Conservation (phyloP, 2,888 invertebrate genomes). For the Chrysina gloriosa region DNA sequence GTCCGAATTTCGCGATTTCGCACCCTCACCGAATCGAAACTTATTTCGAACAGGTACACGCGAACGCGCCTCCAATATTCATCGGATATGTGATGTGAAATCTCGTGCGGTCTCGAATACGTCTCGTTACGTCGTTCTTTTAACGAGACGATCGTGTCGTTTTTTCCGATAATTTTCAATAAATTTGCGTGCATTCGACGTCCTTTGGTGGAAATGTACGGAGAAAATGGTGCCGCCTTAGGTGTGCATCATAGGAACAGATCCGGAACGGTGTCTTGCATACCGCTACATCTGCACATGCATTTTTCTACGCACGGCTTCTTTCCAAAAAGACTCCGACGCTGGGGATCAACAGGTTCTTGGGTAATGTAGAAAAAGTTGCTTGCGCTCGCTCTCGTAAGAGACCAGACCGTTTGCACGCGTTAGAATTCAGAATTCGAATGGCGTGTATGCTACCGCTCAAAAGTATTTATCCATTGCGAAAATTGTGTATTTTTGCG, state of each 20-base stretch:
- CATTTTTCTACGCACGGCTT: slow-evolving; percentile 70
- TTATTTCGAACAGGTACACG: neutral
- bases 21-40: neutral
- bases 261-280: slow-evolving; percentile 65
- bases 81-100: slow-evolving; percentile 1
- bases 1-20: neutral
- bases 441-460: no score
- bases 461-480: no score
- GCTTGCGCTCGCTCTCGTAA: neutral
- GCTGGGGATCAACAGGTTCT: slow-evolving; percentile 81
- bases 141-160: neutral
- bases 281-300: slow-evolving; percentile 68
- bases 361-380: slow-evolving; percentile 70
- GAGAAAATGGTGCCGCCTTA: slow-evolving; percentile 41
- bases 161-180: neutral
- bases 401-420: no score
- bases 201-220: slow-evolving; percentile 11
- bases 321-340: slow-evolving; percentile 74
- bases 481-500: no score
- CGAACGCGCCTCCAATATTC: slow-evolving; percentile 14
- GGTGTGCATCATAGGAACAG: slow-evolving; percentile 57
- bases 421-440: no score
- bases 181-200: neutral
- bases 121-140: neutral
- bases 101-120: slow-evolving; percentile 5